phyloP scores from a whole-genome alignment of 35 echinoderm and acorn worm genomes.

The Anneissia japonica region DNA sequence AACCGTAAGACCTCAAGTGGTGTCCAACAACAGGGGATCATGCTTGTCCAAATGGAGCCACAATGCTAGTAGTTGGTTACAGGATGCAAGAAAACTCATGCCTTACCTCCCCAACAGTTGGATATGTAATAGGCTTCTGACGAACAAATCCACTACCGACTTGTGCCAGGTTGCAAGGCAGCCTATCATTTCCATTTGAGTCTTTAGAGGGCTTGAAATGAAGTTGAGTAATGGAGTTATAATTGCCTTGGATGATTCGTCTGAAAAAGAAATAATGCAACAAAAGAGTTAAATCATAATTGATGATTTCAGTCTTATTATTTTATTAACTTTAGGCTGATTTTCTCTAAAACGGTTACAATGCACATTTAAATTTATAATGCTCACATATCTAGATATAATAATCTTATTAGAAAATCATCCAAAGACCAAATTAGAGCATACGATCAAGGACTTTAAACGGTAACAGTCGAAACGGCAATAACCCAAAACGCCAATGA shows the following conservation, averaged over 20 bases:
- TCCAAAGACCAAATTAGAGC: no score
- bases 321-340: background rate
- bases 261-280: slow-evolving; percentile 26
- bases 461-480: no score
- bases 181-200: slow-evolving; percentile 59
- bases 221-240: slow-evolving; percentile 84
- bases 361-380: no score
- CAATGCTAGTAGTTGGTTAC: no score
- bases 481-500: no score
- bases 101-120: slow-evolving; percentile 65
- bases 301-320: background rate
- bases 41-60: no score
- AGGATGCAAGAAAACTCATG: background rate
- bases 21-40: no score
- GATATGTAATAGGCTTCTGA: slow-evolving; percentile 80
- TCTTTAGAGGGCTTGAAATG: slow-evolving; percentile 75
- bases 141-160: slow-evolving; percentile 85
- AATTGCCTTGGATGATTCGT: slow-evolving; percentile 64
- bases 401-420: no score
- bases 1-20: no score
- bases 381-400: no score
- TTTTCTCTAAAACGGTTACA: no score
- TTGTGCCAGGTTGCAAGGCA: slow-evolving; percentile 62
- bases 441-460: no score
- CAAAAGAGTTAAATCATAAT: background rate